Conservation (phyloP, 2,888 invertebrate species). For the Petrolisthes cinctipes region DNA sequence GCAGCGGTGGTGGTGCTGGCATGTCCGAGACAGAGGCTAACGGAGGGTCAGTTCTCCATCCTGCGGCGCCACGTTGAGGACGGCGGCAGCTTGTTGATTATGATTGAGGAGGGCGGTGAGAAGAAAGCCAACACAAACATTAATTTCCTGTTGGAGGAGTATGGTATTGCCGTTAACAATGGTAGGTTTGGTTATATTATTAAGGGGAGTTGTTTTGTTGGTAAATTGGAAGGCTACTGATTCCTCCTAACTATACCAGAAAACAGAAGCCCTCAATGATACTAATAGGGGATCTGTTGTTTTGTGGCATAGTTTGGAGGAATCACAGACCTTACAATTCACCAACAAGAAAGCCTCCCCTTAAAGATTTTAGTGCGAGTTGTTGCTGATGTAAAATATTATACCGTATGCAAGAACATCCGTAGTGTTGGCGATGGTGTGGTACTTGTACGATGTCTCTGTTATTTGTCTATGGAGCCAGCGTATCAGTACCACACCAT, state of each 20-base stretch:
- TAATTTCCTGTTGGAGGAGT: constrained; percentile 95
- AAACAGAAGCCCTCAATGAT: not conserved
- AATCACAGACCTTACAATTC: no score
- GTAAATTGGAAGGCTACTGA: not conserved
- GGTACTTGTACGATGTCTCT: no score
- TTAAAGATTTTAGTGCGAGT: no score
- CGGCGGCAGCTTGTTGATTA: constrained; percentile 88
- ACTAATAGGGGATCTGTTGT: no score
- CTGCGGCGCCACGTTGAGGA: constrained; percentile 83
- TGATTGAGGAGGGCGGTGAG: constrained; percentile 92
- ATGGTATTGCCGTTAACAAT: constrained; percentile 93
- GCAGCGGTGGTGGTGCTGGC: constrained; percentile 86
- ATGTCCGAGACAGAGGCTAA: constrained; percentile 89
- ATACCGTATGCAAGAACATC: no score
- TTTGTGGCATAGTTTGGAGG: no score
- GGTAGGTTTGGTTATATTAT: constrained; percentile 74
- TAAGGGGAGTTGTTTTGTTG: no score
- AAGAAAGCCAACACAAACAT: constrained; percentile 85
- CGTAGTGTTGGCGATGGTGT: no score
- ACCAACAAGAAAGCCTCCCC: no score
- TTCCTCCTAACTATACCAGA: not conserved
- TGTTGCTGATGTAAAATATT: no score
- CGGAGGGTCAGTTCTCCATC: constrained; percentile 86
- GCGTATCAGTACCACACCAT: no score
- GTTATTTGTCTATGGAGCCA: no score